A percentile compares a stretch with the other conserved stretches of the same genome.
Evolutionary conservation across 92 coral and sea anemone genomes (phyloP).

Genomic region (Ricordea florida): DNA sequence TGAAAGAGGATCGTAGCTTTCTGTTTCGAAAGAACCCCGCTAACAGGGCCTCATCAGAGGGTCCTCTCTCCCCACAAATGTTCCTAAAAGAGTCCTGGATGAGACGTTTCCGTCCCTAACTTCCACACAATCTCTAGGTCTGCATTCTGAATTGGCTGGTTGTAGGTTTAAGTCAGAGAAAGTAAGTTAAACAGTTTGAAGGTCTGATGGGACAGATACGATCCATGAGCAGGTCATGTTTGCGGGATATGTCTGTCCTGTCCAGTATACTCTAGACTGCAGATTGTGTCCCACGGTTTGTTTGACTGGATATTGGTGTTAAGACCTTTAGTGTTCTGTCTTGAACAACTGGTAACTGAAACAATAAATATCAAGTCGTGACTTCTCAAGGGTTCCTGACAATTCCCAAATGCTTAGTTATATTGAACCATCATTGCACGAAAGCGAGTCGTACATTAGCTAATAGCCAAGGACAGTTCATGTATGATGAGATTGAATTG

Average conservation of each 20-base stretch:
- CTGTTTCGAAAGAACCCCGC: no score
- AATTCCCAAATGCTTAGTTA: no score
- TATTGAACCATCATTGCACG: no score
- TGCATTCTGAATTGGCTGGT: constrained; percentile 11
- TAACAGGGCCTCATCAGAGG: constrained; percentile 6
- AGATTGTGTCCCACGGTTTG: constrained; percentile 49
- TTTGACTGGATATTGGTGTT: constrained; percentile 55
- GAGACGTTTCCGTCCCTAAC: constrained; percentile 31
- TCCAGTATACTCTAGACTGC: constrained; percentile 62
- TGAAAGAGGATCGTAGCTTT: no score
- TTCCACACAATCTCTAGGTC: constrained; percentile 27
- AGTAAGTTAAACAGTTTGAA: constrained; percentile 32
- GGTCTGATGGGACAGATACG: constrained; percentile 40
- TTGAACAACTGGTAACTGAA: constrained; percentile 58
- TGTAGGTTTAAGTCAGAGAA: constrained; percentile 67
- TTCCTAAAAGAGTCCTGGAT: constrained; percentile 28
- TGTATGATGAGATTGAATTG: no score
- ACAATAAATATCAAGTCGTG: not conserved
- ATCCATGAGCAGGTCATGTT: constrained; percentile 68
- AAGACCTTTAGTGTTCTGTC: not conserved
- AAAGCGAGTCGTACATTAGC: no score
- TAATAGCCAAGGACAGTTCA: no score
- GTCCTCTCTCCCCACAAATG: constrained; percentile 31
- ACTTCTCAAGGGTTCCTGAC: no score
- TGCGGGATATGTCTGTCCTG: constrained; percentile 45